Evolutionary conservation across 2,888 invertebrate genomes (phyloP), one percentile per base, ranked within the genome.

Genomic region (Lagria hirta): DNA sequence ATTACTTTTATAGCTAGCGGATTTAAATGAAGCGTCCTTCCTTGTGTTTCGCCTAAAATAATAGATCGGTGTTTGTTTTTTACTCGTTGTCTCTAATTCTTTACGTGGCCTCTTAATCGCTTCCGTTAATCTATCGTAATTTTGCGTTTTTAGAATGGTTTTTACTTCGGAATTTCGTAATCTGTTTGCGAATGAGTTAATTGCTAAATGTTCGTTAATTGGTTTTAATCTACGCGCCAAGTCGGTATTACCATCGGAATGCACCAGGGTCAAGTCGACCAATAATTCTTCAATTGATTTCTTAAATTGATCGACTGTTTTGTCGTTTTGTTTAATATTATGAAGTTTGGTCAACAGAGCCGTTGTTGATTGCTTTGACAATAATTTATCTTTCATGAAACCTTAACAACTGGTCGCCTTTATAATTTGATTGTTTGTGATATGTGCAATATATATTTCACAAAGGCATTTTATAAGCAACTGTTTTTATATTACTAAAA

Each of bases 141-240:
- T 48, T 27, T 50, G 24, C 1, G 43, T 37, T 28, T 52, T 49
- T 15, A 52, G 22, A 2, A 51, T 48, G 3, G 45, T 48, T 27
- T 37, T 11, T 16, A 52, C 16, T 10, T 50, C 32, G 1, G n/a
- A 3, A 36, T 50, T 43, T 26, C 26, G 34, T 24, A 55, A 33
- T 1, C 54, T 51, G 22, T 51, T 51, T 7, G 52, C 43, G 30
- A 55, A 55, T 8, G 48, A 27, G 40, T 49, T 45, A 12, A 54
- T 48, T 3, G 52, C 54, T 15, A 49, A 32, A 44, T 53, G 52
- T 41, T 54, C 51, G 28, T 54, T 55, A 3, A 38, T 41, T 10
- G 6, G 3, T 28, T 29, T 38, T 15, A 52, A 35, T 26, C 48
- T 38, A 20, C 27, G 18, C n/a, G 26, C 10, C 3, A 22, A 5